Evolutionary conservation across 1,140 invertebrate species (phyloP).

Genomic region (Pseudomyrmex concolor): DNA sequence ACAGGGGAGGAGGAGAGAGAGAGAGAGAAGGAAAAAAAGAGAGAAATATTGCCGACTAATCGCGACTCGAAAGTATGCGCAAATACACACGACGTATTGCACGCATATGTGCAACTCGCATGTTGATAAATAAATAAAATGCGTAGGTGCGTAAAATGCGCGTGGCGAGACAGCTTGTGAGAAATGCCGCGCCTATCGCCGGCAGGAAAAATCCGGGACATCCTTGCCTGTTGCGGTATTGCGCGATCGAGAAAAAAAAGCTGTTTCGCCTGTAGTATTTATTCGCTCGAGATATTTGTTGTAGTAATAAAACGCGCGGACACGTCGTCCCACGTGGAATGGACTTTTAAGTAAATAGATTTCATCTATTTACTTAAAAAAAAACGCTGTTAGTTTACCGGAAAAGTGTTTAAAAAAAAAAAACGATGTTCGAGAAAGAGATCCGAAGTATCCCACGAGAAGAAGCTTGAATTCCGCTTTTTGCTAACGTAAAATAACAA

Average conservation of each 20-base stretch:
- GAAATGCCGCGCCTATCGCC: conserved; percentile 33
- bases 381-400: too few species aligned
- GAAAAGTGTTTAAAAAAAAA: too few species aligned
- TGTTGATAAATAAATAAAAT: conserved; percentile 47
- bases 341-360: too few species aligned
- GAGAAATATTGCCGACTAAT: conserved; percentile 2
- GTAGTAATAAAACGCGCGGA: not conserved
- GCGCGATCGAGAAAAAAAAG: not conserved
- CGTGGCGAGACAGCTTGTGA: conserved; percentile 13
- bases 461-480: not conserved
- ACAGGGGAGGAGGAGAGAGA: not conserved
- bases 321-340: too few species aligned
- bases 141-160: conserved; percentile 29
- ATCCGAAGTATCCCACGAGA: not conserved
- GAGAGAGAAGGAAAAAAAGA: not conserved
- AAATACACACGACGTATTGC: not conserved
- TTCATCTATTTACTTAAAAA: too few species aligned
- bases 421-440: too few species aligned
- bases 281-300: not conserved
- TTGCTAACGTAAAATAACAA: not conserved
- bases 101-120: not conserved
- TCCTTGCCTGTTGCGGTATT: conserved; percentile 17
- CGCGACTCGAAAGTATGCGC: not conserved
- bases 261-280: too few species aligned
- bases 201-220: conserved; percentile 48